Evolutionary conservation across 2,797 vertebrate genomes (phyloP), one percentile per base, ranked within the genome.

Genomic region (Sebastes alutus): DNA sequence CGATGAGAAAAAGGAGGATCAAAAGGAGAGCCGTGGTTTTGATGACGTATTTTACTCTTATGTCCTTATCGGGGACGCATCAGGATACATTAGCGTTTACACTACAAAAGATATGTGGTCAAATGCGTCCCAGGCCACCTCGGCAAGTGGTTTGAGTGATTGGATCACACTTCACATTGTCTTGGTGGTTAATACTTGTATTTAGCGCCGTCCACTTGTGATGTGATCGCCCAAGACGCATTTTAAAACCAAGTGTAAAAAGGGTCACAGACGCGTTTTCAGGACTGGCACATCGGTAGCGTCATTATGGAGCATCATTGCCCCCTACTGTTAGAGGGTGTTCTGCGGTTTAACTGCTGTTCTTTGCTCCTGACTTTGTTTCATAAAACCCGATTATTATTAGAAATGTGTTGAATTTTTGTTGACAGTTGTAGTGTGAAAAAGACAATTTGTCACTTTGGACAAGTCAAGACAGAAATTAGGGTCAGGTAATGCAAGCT

Each of bases 201-300:
- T 65, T 18, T 27, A 25, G 16, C 11, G 3, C 16, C 4, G 38
- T 49, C 38, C 25, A 46, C 7, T 66, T 49, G 38, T 29, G 16
- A 49, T 66, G 10, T 12, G 38, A 49, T 49, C 16, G 16, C 25
- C 63, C 16, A 20, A 49, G 46, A 49, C 18, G 6, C 5, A 25
- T 42, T 25, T 65, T 25, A 42, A 25, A 25, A 66, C 38, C 22
- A 25, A 6, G 38, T 38, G 6, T 38, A 3, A 42, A 42, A 14
- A 42, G 22, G 23, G 22, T 38, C 33, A n/a, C 59, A 12, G 20
- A 11, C 42, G 16, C 4, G 27, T 49, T 79, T 82, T 54, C 2
- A n/a, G 23, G 54, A 82, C 35, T 81, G 78, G 62, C 70, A 75
- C 67, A 27, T 71, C 20, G 22, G n/a, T 18, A 13, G 33, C n/a